These are phyloP conservation scores for Chaitophorus viminalis DNA, from an alignment of 2,888 invertebrate genomes.

Conservation along the genomic window DNA sequence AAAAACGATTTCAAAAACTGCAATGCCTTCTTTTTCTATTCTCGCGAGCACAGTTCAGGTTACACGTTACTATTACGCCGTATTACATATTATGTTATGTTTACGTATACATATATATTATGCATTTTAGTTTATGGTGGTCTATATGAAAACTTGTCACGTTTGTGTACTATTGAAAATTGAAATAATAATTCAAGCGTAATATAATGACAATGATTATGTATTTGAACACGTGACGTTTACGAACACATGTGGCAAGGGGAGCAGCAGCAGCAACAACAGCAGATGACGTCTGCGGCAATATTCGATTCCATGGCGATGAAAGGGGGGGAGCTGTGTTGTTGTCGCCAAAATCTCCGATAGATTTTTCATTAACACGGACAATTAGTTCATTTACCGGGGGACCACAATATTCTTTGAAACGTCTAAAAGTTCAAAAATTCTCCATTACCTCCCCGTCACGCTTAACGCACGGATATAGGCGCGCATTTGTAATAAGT, in stretches of 20 bases:
- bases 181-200: neutral
- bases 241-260: neutral
- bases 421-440: conserved; percentile 8
- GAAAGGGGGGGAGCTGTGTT: neutral
- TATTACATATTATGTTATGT: too few species aligned
- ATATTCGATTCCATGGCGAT: neutral
- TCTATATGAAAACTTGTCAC: neutral
- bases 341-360: neutral
- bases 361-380: conserved; percentile 17
- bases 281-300: conserved; percentile 39
- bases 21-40: neutral
- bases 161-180: neutral
- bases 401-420: neutral
- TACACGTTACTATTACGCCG: neutral
- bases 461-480: neutral
- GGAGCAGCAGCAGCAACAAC: too few species aligned
- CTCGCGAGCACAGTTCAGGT: conserved; percentile 33
- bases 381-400: neutral
- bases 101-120: too few species aligned
- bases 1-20: conserved; percentile 42
- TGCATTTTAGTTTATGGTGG: neutral
- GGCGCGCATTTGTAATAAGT: neutral
- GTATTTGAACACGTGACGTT: neutral
- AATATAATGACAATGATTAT: neutral
- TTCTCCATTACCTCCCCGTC: neutral